These are phyloP conservation scores for Coptotermes formosanus DNA, from an alignment of 1,140 invertebrate species.

Conservation along the genomic window DNA sequence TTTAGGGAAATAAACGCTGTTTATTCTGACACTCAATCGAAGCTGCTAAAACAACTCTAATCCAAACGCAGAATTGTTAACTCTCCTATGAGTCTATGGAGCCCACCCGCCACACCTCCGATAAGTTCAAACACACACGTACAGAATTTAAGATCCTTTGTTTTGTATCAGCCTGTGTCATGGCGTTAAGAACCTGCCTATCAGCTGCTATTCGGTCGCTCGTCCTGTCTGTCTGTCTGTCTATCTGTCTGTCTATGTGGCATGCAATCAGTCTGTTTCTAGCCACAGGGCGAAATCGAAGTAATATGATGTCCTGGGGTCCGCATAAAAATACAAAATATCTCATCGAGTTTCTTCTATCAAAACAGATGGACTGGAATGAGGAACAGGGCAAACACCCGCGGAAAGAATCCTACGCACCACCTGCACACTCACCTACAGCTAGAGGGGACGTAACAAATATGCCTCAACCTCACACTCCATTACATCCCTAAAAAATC, in stretches of 20 bases:
- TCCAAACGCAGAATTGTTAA: too few species aligned
- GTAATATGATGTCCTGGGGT: not conserved
- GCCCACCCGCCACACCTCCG: too few species aligned
- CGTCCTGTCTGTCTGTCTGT: too few species aligned
- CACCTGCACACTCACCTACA: not conserved
- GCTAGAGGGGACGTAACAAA: not conserved
- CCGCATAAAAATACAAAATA: conserved; percentile 4
- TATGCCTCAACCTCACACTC: not conserved
- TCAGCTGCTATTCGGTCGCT: not conserved
- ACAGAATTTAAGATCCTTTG: not conserved
- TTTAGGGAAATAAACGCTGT: too few species aligned
- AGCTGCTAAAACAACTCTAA: too few species aligned
- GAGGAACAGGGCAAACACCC: not conserved
- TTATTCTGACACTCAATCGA: too few species aligned
- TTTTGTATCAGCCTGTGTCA: not conserved
- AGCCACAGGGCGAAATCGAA: conserved; percentile 8
- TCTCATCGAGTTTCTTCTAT: not conserved
- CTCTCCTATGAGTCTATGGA: too few species aligned
- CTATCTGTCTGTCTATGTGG: not conserved
- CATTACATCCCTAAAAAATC: not conserved
- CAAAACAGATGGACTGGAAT: not conserved
- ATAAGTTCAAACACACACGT: too few species aligned
- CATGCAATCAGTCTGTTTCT: not conserved
- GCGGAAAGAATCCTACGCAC: not conserved
- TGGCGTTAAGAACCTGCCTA: not conserved